Percentiles rank a stretch among this genome's conserved stretches.
Conservation (phyloP, 2,797 vertebrate species). For the Strix occidentalis region DNA sequence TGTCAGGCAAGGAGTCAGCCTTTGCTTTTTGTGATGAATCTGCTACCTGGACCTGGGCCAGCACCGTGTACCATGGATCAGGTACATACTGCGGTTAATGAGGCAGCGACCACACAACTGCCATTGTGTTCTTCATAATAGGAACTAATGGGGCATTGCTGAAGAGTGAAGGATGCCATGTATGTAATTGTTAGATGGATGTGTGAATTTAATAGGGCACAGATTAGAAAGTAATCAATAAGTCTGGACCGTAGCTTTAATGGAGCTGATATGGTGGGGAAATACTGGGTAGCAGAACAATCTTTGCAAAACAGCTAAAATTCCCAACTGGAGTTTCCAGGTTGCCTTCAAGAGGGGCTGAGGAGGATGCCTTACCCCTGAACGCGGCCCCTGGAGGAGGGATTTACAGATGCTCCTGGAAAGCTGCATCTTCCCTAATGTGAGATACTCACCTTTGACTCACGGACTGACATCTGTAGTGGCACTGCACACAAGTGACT, state of each 20-base stretch:
- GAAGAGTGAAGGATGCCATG: constrained; percentile 2
- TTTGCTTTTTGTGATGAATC: neutral
- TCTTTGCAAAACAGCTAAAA: neutral
- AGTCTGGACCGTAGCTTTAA: neutral
- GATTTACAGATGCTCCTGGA: neutral
- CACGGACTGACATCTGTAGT: neutral
- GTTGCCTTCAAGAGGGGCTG: neutral
- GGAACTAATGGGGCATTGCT: constrained; percentile 35
- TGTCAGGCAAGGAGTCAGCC: constrained; percentile 25
- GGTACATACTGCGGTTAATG: constrained; percentile 46
- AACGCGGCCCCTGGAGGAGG: neutral
- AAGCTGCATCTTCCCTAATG: neutral
- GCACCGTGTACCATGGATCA: neutral
- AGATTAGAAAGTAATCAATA: constrained; percentile 50
- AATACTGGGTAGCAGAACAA: neutral
- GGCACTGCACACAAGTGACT: neutral
- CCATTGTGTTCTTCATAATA: constrained; percentile 17
- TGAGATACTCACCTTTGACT: neutral
- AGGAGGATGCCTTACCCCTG: neutral
- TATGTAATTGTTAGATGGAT: neutral
- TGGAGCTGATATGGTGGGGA: neutral
- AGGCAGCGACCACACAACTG: constrained; percentile 39
- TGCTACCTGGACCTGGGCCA: constrained; percentile 1
- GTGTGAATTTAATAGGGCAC: constrained; percentile 42
- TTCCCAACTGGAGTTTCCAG: neutral